Conservation (phyloP, 2,888 invertebrate species). For the Crepidodera aurea region DNA sequence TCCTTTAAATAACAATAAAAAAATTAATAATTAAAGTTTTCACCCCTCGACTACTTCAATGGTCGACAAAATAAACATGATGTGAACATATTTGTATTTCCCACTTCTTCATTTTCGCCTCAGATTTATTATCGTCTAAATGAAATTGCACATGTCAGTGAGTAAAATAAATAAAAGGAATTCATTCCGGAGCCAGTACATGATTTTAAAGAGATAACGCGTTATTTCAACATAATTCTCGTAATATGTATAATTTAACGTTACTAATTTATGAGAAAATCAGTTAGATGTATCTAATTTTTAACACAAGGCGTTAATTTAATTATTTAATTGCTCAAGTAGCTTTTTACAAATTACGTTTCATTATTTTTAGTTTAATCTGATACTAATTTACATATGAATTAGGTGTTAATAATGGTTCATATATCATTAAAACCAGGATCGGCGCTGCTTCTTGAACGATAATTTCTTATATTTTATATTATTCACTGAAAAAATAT, state of each 20-base stretch:
- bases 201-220: constrained; percentile 30
- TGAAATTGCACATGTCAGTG: constrained; percentile 52
- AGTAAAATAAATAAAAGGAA: constrained; percentile 47
- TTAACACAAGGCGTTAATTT: constrained; percentile 44
- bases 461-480: too few species aligned
- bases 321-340: constrained; percentile 43
- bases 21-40: too few species aligned
- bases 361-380: constrained; percentile 39
- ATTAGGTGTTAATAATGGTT: constrained; percentile 34
- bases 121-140: constrained; percentile 51
- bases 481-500: too few species aligned
- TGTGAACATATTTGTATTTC: constrained; percentile 1
- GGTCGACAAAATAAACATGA: not conserved
- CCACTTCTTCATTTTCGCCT: constrained; percentile 3
- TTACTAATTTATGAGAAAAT: constrained; percentile 50
- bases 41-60: not conserved
- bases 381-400: constrained; percentile 40
- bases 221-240: constrained; percentile 33
- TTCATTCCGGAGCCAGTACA: constrained; percentile 21
- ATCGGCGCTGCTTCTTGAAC: not conserved
- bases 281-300: constrained; percentile 41
- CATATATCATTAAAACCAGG: constrained; percentile 35
- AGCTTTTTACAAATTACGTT: constrained; percentile 40
- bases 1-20: too few species aligned
- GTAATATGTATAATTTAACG: constrained; percentile 32